Percentiles rank a stretch among this genome's conserved stretches.
Conservation (phyloP, 2,888 invertebrate genomes). For the Archaeoteleia sp. region DNA sequence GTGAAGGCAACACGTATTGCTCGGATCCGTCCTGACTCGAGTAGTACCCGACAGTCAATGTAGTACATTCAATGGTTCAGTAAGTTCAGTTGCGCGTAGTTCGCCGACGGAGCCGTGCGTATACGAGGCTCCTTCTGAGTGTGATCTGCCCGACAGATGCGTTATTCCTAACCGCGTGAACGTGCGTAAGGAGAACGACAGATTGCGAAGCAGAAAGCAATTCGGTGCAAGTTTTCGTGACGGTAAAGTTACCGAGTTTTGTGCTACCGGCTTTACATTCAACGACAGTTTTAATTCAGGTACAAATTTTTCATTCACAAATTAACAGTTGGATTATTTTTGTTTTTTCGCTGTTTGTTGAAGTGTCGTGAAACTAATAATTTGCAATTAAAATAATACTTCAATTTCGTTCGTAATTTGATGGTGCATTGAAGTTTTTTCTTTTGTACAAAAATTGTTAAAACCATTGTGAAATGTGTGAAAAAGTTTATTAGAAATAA, state of each 20-base stretch:
- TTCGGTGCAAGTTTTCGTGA: slow-evolving; percentile 24
- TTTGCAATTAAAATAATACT: too few species aligned
- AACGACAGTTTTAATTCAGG: too few species aligned
- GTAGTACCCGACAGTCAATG: slow-evolving; percentile 18
- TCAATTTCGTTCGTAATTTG: too few species aligned
- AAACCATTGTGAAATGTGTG: too few species aligned
- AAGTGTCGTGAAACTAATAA: too few species aligned
- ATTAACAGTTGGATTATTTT: too few species aligned
- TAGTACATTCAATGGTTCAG: slow-evolving; percentile 13
- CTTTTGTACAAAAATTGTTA: too few species aligned
- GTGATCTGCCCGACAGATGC: slow-evolving; percentile 12
- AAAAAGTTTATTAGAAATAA: too few species aligned
- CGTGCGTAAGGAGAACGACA: slow-evolving; percentile 10
- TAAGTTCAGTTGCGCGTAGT: slow-evolving; percentile 62
- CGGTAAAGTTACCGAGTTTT: slow-evolving; percentile 17
- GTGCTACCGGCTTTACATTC: too few species aligned
- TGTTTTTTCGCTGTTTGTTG: too few species aligned
- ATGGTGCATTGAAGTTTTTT: too few species aligned
- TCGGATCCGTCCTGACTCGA: slow-evolving; percentile 23
- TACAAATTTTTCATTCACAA: too few species aligned
- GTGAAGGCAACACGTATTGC: background rate
- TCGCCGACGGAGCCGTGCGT: slow-evolving; percentile 61
- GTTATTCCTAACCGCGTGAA: slow-evolving; percentile 25
- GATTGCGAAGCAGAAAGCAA: background rate
- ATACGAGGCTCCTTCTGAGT: slow-evolving; percentile 5